Evolutionary conservation across 2,888 invertebrate genomes (phyloP), one percentile per base, ranked within the genome.

Genomic region (Pteria penguin): DNA sequence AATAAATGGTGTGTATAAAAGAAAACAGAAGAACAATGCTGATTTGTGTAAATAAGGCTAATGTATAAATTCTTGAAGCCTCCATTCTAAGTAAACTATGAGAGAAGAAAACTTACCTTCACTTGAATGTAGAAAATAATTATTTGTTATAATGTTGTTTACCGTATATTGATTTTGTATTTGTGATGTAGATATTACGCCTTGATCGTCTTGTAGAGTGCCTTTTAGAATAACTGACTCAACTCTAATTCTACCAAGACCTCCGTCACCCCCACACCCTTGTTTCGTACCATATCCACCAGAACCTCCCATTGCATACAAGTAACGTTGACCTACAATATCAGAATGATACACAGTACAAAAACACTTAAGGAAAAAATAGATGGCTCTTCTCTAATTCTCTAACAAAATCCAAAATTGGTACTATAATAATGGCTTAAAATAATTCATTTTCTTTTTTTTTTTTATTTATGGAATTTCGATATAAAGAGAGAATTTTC

Each of bases 191-290:
- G 79, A 78, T 22, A 79, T 52, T 8, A 73, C 36, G 24, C 79
- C 80, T 24, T 74, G 73, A 36, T 29, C 31, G 18, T 61, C 58
- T 14, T 60, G 36, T 0, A 82, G 26, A 1, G 72, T 52, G 1
- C 87, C 87, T 58, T 79, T 76, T 14, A 82, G 72, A 22, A 82
- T 82, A 33, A 76, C 75, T 11, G 83, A 82, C 69, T 86, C 84
- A 26, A 87, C 76, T n/a, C 84, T 71, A 33, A 87, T 81, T 14
- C 86, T 73, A 0, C 87, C 87, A n/a, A 72, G 45, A 2, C 84
- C 84, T 2, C 87, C 87, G 26, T 70, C 45, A 0, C 86, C 87
- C 0, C 86, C 87, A 62, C 84, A 83, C 24, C 80, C 80, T 8
- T 62, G 54, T 11, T 32, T 57, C 2, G 77, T 69, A 0, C 83